phyloP scores from a whole-genome alignment of 1,140 invertebrate species.

The Idris sp. region DNA sequence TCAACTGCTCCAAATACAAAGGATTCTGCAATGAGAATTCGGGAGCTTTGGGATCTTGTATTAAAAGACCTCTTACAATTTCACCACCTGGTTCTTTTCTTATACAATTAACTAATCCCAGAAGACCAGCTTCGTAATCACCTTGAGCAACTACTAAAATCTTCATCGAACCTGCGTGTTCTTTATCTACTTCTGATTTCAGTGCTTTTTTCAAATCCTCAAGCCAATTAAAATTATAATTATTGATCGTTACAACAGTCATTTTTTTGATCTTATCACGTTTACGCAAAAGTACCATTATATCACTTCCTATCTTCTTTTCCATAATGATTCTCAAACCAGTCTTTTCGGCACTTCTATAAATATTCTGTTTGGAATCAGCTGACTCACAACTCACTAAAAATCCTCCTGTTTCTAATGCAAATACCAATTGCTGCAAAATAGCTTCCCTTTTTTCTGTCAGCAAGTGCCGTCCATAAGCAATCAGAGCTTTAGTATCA shows the following conservation, averaged over 20 bases:
- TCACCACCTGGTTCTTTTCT: constrained; percentile 84
- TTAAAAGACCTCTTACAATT: constrained; percentile 81
- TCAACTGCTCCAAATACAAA: constrained; percentile 83
- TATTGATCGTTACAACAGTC: constrained; percentile 66
- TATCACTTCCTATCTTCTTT: constrained; percentile 66
- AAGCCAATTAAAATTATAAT: constrained; percentile 79
- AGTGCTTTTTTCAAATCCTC: constrained; percentile 78
- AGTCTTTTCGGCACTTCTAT: constrained; percentile 60
- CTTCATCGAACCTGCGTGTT: constrained; percentile 39
- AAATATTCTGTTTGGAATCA: constrained; percentile 33
- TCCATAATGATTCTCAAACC: constrained; percentile 67
- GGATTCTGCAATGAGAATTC: constrained; percentile 81
- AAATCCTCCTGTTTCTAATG: constrained; percentile 75
- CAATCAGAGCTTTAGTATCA: constrained; percentile 80
- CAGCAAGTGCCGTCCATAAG: constrained; percentile 74
- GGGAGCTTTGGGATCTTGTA: constrained; percentile 83
- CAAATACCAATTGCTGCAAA: constrained; percentile 65
- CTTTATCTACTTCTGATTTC: constrained; percentile 74
- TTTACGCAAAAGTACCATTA: constrained; percentile 71
- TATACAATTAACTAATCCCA: constrained; percentile 90
- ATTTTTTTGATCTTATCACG: constrained; percentile 56
- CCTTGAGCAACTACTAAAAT: constrained; percentile 81
- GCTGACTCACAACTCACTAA: constrained; percentile 75
- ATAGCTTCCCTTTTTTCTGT: constrained; percentile 31
- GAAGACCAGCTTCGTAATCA: constrained; percentile 84